phyloP scores from a whole-genome alignment of 2,797 vertebrate species.

The Lepidocolaptes lacrymiger region DNA sequence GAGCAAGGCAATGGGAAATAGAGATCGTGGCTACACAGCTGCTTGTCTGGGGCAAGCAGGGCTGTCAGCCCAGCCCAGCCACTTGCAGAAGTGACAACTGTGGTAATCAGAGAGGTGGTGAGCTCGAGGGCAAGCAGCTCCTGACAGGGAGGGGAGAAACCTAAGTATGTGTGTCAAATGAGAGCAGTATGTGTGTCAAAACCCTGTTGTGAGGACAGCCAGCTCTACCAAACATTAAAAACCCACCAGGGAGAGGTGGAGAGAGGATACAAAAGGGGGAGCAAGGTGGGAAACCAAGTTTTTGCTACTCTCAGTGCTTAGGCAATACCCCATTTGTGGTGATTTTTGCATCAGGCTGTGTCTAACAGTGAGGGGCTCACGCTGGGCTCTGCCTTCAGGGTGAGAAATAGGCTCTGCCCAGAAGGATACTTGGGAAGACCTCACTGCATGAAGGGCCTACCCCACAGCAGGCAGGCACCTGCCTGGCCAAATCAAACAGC shows the following conservation, averaged over 20 bases:
- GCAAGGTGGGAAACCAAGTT: not conserved
- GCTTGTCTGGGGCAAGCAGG: not conserved
- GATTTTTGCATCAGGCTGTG: not conserved
- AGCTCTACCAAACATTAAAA: not conserved
- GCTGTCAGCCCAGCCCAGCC: not conserved
- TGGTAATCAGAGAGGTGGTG: not conserved
- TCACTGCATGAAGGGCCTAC: not conserved
- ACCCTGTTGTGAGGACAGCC: not conserved
- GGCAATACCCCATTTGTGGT: not conserved
- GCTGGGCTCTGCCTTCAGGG: rapidly evolving
- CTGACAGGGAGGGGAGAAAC: not conserved
- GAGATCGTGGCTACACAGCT: not conserved
- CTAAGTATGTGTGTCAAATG: not conserved
- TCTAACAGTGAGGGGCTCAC: not conserved
- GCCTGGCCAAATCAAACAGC: not conserved
- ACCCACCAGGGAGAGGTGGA: not conserved
- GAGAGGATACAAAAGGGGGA: not conserved
- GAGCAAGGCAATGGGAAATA: not conserved
- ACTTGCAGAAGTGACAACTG: not conserved
- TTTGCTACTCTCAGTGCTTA: not conserved
- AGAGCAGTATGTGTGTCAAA: not conserved
- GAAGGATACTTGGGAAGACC: not conserved
- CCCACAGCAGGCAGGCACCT: rapidly evolving
- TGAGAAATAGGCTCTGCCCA: not conserved
- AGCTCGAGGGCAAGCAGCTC: not conserved